Conservation (phyloP, 2,797 vertebrate species). For the Gephyroberyx darwinii region DNA sequence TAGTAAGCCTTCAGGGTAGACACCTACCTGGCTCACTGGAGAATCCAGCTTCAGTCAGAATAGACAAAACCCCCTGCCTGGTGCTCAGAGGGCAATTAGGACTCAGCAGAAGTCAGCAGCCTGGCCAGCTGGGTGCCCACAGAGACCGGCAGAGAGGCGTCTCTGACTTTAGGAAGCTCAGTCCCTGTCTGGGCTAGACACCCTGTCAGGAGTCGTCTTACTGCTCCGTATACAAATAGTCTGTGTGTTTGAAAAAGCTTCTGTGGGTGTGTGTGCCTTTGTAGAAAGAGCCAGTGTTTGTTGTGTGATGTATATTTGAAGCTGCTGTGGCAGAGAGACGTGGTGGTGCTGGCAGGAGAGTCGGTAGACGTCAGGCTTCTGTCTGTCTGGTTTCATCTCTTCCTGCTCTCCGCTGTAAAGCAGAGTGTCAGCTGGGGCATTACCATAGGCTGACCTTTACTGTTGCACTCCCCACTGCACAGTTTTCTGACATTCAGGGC, state of each 20-base stretch:
- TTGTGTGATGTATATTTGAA: constrained; percentile 68
- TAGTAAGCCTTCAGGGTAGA: constrained; percentile 38
- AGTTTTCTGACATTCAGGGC: constrained; percentile 79
- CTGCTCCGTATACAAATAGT: constrained; percentile 53
- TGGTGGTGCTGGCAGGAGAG: constrained; percentile 57
- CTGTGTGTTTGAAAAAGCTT: constrained; percentile 32
- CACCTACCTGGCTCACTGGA: constrained; percentile 42
- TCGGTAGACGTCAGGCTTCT: constrained; percentile 65
- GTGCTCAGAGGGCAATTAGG: constrained; percentile 41
- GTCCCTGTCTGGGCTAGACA: constrained; percentile 30
- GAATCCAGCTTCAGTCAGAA: constrained; percentile 28
- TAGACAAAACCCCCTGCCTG: constrained; percentile 20
- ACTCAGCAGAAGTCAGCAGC: constrained; percentile 24
- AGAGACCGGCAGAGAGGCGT: constrained; percentile 22
- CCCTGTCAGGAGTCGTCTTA: constrained; percentile 52
- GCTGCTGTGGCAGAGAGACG: constrained; percentile 49
- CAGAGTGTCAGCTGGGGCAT: constrained; percentile 76
- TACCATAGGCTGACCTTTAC: constrained; percentile 84
- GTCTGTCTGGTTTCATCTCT: constrained; percentile 72
- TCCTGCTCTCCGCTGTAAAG: constrained; percentile 63
- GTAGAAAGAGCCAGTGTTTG: constrained; percentile 53
- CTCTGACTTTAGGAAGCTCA: constrained; percentile 21
- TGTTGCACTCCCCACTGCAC: constrained; percentile 72
- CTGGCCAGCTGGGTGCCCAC: constrained; percentile 24
- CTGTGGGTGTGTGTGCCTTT: constrained; percentile 45